These are phyloP conservation scores for Lithophane semibrunnea DNA, from an alignment of 2,888 invertebrate species.

Conservation along the genomic window DNA sequence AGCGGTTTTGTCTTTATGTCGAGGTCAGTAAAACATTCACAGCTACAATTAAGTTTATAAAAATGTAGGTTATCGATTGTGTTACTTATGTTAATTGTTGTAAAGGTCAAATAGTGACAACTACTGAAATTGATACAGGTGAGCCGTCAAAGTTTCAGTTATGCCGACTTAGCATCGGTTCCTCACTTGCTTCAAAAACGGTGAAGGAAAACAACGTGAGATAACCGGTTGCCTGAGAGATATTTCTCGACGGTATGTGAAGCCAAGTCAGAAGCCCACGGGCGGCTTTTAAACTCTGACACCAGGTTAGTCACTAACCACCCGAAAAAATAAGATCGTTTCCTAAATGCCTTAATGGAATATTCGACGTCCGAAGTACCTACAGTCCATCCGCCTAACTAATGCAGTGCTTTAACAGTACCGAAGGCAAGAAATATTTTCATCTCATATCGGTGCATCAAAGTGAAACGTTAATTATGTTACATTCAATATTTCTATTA, in stretches of 20 bases:
- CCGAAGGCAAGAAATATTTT: neutral
- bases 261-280: too few relatives aligned
- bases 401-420: neutral
- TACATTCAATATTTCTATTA: neutral
- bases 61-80: neutral
- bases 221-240: too few relatives aligned
- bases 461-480: neutral
- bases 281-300: too few relatives aligned
- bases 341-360: neutral
- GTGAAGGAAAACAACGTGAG: too few relatives aligned
- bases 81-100: neutral
- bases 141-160: constrained; percentile 6
- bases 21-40: constrained; percentile 1
- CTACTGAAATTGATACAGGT: constrained; percentile 4
- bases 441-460: neutral
- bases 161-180: neutral
- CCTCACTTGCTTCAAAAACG: too few relatives aligned
- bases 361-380: neutral
- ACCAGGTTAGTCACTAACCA: too few relatives aligned
- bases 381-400: neutral
- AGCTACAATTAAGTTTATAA: neutral
- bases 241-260: too few relatives aligned
- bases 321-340: too few relatives aligned
- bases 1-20: constrained; percentile 11
- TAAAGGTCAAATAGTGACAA: neutral